Evolutionary conservation across 2,888 invertebrate species (phyloP).

Genomic region (Coenonympha glycerion): DNA sequence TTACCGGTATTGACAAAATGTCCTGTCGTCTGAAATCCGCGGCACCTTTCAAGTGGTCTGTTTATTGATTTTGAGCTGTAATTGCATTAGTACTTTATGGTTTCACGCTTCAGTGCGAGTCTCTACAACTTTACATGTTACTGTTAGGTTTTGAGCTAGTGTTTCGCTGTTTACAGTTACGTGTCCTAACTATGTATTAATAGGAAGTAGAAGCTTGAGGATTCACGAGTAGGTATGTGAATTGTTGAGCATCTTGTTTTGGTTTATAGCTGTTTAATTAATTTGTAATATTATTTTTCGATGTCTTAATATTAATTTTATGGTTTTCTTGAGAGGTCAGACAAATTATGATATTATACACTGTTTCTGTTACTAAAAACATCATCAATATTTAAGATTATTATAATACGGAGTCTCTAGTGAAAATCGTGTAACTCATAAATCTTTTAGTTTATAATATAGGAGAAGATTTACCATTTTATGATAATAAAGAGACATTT

Average conservation of each 20-base stretch:
- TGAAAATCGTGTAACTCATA: no score
- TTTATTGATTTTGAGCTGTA: conserved; percentile 42
- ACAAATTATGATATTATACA: no score
- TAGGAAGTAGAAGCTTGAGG: no score
- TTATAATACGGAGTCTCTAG: no score
- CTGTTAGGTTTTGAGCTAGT: background rate
- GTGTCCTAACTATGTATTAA: background rate
- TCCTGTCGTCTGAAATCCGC: conserved; percentile 42
- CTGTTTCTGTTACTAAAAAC: no score
- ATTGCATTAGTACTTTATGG: conserved; percentile 31
- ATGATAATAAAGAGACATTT: background rate
- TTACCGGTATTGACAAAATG: conserved; percentile 67
- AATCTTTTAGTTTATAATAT: no score
- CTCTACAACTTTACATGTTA: background rate
- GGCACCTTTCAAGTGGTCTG: conserved; percentile 42
- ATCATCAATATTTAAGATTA: no score
- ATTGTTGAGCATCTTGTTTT: background rate
- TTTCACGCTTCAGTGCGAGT: conserved; percentile 26
- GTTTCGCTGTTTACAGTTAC: background rate
- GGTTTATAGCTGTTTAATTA: background rate
- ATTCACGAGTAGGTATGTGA: no score
- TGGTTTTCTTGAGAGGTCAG: no score
- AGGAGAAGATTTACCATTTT: background rate
- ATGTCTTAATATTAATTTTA: no score
- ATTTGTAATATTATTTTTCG: no score